These are phyloP conservation scores for Epizoanthus ramosus DNA, from an alignment of 92 coral and sea anemone species.

Conservation along the genomic window DNA sequence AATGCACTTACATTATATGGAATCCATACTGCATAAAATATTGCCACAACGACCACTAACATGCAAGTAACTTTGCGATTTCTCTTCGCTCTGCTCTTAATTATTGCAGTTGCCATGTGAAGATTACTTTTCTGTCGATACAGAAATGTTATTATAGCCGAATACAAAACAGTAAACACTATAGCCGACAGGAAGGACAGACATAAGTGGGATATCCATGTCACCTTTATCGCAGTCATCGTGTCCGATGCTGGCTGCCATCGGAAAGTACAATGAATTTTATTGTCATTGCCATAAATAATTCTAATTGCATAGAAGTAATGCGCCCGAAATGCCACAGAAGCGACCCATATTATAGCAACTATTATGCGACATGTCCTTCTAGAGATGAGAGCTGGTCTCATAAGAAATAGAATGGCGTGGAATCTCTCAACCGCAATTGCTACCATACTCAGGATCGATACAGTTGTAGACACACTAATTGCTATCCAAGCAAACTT, in stretches of 20 bases:
- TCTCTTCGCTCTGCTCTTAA: too few relatives aligned
- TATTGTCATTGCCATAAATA: neutral
- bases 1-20: neutral
- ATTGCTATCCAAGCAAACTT: neutral
- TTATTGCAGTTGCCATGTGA: too few relatives aligned
- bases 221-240: neutral
- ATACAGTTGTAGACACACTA: neutral
- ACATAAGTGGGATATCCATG: neutral
- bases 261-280: neutral
- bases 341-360: neutral
- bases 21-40: neutral
- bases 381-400: neutral
- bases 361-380: neutral
- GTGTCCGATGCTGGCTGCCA: neutral
- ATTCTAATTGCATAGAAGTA: neutral
- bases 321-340: neutral
- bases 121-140: neutral
- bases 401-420: neutral
- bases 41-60: neutral
- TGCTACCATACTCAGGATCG: neutral
- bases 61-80: slow-evolving; percentile 1
- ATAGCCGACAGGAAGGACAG: neutral
- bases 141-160: neutral
- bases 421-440: neutral
- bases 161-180: neutral